phyloP scores from a whole-genome alignment of 2,797 vertebrate species.

The Megalops cyprinoides region DNA sequence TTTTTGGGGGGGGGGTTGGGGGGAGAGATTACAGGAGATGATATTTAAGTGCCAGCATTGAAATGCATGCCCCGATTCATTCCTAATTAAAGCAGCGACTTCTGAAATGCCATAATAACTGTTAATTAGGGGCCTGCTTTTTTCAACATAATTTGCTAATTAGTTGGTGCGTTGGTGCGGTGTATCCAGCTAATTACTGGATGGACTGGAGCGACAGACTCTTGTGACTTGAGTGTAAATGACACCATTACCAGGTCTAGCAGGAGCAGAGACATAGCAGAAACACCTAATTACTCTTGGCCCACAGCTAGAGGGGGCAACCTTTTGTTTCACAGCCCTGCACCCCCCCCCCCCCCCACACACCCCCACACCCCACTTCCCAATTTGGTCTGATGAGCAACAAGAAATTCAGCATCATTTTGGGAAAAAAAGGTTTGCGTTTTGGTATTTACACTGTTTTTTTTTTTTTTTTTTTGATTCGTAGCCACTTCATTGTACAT shows the following conservation, averaged over 20 bases:
- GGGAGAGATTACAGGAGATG: conserved; percentile 24
- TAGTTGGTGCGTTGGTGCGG: conserved; percentile 89
- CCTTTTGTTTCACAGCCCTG: conserved; percentile 32
- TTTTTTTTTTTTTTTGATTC: neutral
- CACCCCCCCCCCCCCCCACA: neutral
- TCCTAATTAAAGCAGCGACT: conserved; percentile 89
- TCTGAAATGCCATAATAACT: conserved; percentile 91
- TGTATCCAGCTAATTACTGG: conserved; percentile 89
- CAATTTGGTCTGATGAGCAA: neutral
- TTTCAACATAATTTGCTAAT: conserved; percentile 98
- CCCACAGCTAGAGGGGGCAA: conserved; percentile 41
- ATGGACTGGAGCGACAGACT: conserved; percentile 83
- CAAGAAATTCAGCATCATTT: neutral
- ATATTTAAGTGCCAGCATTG: conserved; percentile 39
- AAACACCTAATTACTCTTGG: conserved; percentile 56
- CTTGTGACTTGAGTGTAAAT: conserved; percentile 89
- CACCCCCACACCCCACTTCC: neutral
- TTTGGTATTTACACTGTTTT: too few relatives aligned
- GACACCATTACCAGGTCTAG: conserved; percentile 82
- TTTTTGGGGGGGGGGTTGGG: conserved; percentile 24
- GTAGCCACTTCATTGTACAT: neutral
- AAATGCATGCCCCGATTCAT: conserved; percentile 79
- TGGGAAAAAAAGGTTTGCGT: neutral
- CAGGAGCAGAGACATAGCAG: conserved; percentile 64
- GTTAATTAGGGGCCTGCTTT: conserved; percentile 98